Evolutionary conservation across 2,888 invertebrate genomes (phyloP).

Genomic region (Amblyjoppa proteus): DNA sequence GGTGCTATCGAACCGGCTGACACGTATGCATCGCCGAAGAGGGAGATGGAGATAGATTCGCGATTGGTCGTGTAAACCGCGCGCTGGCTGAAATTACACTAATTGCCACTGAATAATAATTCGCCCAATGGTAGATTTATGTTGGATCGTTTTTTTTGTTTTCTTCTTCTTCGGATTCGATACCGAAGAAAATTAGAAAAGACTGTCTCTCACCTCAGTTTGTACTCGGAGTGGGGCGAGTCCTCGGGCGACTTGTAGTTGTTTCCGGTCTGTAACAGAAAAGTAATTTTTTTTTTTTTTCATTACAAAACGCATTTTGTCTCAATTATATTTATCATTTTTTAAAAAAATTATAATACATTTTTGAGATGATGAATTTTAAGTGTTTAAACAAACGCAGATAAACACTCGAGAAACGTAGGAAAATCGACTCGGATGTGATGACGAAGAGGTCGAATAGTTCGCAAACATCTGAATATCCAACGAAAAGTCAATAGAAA

Average conservation of each 20-base stretch:
- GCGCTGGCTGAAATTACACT: slow-evolving; percentile 14
- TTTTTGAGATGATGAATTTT: slow-evolving; percentile 6
- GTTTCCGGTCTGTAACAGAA: slow-evolving; percentile 80
- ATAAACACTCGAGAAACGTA: not conserved
- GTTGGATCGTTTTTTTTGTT: not conserved
- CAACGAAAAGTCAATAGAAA: slow-evolving; percentile 3
- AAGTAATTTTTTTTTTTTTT: slow-evolving; percentile 12
- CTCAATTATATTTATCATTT: no score
- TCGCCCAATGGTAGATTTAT: not conserved
- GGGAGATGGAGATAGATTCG: not conserved
- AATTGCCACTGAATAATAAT: slow-evolving; percentile 47
- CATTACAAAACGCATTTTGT: not conserved
- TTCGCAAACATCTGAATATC: slow-evolving; percentile 62
- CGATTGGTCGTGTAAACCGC: slow-evolving; percentile 3
- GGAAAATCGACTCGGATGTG: slow-evolving; percentile 29
- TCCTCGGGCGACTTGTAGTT: slow-evolving; percentile 80
- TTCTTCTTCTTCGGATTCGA: not conserved
- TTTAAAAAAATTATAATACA: no score
- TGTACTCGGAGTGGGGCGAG: slow-evolving; percentile 79
- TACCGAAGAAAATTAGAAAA: not conserved
- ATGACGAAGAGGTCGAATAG: slow-evolving; percentile 53
- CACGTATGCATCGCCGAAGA: slow-evolving; percentile 9
- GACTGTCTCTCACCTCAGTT: slow-evolving; percentile 79
- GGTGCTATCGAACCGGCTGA: slow-evolving; percentile 41
- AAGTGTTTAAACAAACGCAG: not conserved